Evolutionary conservation across 2,797 vertebrate species (phyloP).

Genomic region (Gouania willdenowi): DNA sequence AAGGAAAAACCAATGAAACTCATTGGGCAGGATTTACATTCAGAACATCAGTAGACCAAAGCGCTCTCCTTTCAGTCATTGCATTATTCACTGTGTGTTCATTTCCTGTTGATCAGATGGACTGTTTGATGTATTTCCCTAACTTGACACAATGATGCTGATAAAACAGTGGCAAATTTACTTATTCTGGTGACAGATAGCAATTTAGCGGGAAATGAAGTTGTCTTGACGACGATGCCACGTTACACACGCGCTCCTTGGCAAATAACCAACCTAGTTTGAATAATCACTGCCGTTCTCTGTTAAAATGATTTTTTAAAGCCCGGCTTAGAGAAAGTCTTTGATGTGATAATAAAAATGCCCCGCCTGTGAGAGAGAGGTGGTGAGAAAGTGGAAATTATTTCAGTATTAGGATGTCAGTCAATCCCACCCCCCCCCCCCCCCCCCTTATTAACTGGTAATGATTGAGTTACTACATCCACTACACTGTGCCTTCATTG

Average conservation of each 20-base stretch:
- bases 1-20: conserved; percentile 30
- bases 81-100: conserved; percentile 79
- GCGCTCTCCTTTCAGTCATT: conserved; percentile 72
- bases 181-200: conserved; percentile 93
- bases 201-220: conserved; percentile 94
- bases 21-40: conserved; percentile 74
- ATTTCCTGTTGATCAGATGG: conserved; percentile 92
- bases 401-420: conserved; percentile 91
- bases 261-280: conserved; percentile 95
- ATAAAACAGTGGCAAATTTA: conserved; percentile 93
- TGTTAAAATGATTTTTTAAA: conserved; percentile 96
- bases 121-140: conserved; percentile 79
- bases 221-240: conserved; percentile 83
- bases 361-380: conserved; percentile 77
- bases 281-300: conserved; percentile 94
- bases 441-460: conserved; percentile 92
- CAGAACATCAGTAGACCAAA: conserved; percentile 67
- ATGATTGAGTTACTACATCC: conserved; percentile 87
- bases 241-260: conserved; percentile 86
- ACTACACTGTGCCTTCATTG: conserved; percentile 41
- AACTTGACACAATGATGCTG: conserved; percentile 84
- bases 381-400: conserved; percentile 88
- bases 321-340: conserved; percentile 89
- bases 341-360: conserved; percentile 99
- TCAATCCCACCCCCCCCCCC: conserved; percentile 85